phyloP scores from a whole-genome alignment of 2,888 invertebrate genomes.

The Ophioninae sp. region DNA sequence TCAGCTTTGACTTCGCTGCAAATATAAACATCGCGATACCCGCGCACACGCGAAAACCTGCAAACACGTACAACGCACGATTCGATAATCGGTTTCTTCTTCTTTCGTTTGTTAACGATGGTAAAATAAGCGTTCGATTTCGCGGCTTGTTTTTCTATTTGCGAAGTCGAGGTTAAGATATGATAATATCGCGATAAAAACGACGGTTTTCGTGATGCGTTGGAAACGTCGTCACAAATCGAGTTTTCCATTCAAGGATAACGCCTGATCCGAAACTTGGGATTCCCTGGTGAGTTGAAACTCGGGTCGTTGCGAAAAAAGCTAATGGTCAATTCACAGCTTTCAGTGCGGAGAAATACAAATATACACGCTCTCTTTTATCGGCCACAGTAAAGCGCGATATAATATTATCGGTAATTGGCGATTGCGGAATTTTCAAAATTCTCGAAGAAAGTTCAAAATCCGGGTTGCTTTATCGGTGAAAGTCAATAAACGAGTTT shows the following conservation, averaged over 20 bases:
- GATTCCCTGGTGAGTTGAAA: background rate
- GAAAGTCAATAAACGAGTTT: background rate
- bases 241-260: constrained; percentile 38
- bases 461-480: background rate
- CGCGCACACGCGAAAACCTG: background rate
- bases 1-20: too few species aligned
- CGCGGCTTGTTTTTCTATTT: background rate
- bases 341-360: background rate
- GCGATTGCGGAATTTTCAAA: background rate
- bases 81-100: constrained; percentile 2
- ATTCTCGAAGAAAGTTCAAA: background rate
- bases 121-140: constrained; percentile 1
- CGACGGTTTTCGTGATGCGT: background rate
- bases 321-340: background rate
- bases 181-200: background rate
- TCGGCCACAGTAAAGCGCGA: background rate
- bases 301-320: background rate
- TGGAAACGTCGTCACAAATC: background rate
- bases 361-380: background rate
- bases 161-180: background rate
- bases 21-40: background rate
- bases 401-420: background rate
- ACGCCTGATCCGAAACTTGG: constrained; percentile 14
- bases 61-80: background rate
- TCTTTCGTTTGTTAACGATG: background rate